phyloP scores from a whole-genome alignment of 37 sponge, comb jelly and placozoan species.

The Mnemiopsis leidyi region DNA sequence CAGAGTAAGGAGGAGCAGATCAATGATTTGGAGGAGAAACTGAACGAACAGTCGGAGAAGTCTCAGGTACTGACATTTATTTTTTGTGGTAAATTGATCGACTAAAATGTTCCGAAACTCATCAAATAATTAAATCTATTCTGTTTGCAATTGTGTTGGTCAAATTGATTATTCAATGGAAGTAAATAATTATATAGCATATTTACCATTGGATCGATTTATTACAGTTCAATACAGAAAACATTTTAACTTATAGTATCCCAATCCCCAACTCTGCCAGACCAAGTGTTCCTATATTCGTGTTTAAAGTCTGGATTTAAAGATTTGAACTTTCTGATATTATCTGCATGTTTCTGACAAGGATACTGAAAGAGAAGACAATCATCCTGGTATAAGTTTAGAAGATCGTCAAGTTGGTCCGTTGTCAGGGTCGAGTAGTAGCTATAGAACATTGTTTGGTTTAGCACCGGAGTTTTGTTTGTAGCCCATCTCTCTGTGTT shows the following conservation, averaged over 20 bases:
- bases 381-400: background rate
- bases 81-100: too few relatives aligned
- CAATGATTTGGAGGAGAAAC: slow-evolving; percentile 62
- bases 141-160: too few relatives aligned
- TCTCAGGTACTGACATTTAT: too few relatives aligned
- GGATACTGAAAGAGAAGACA: background rate
- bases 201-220: too few relatives aligned
- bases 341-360: background rate
- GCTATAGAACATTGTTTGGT: background rate
- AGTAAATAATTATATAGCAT: too few relatives aligned
- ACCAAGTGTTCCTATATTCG: background rate
- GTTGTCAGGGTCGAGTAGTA: background rate
- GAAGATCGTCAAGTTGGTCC: background rate
- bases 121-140: too few relatives aligned
- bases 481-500: background rate
- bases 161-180: too few relatives aligned
- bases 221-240: too few relatives aligned
- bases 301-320: background rate
- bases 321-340: background rate
- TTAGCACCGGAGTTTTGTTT: background rate
- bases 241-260: background rate
- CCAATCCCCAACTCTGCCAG: background rate
- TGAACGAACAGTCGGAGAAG: slow-evolving; percentile 63
- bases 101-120: too few relatives aligned
- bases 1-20: slow-evolving; percentile 54